Conservation (phyloP, 2,113 vertebrate genomes). For the Ginglymostoma cirratum region DNA sequence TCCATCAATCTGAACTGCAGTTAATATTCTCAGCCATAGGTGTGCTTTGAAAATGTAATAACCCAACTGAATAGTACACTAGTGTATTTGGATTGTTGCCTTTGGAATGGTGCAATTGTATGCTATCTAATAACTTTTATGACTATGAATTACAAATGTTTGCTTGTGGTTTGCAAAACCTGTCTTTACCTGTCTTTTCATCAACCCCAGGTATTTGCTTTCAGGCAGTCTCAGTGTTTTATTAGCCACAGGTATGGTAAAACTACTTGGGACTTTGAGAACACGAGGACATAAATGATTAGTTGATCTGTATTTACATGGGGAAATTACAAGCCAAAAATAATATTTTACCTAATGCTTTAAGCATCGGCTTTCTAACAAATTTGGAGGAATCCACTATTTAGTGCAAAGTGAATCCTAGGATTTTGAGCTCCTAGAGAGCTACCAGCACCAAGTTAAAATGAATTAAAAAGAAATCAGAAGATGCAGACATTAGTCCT, state of each 20-base stretch:
- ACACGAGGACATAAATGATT: not conserved
- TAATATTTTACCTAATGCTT: not conserved
- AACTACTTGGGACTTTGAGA: not conserved
- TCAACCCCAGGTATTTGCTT: not conserved
- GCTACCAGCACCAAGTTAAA: not conserved
- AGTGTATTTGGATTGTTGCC: not conserved
- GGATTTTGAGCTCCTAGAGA: not conserved
- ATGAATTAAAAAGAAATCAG: not conserved
- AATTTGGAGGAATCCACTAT: not conserved
- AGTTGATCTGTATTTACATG: not conserved
- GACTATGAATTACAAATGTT: not conserved
- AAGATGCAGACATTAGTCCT: not conserved
- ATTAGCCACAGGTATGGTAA: not conserved
- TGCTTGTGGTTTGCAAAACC: not conserved
- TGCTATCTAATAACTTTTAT: not conserved
- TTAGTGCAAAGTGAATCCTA: not conserved
- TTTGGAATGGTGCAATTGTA: not conserved
- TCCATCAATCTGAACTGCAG: not conserved
- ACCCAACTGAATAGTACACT: not conserved
- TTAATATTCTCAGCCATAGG: not conserved
- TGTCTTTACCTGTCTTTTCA: not conserved
- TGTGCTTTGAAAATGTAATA: not conserved
- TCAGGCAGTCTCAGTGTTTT: not conserved
- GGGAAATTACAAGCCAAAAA: not conserved
- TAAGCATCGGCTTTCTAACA: not conserved